A percentile compares a stretch with the other conserved stretches of the same genome.
These are phyloP conservation scores for Deilephila elpenor DNA, from an alignment of 2,888 invertebrate genomes.

Conservation along the genomic window DNA sequence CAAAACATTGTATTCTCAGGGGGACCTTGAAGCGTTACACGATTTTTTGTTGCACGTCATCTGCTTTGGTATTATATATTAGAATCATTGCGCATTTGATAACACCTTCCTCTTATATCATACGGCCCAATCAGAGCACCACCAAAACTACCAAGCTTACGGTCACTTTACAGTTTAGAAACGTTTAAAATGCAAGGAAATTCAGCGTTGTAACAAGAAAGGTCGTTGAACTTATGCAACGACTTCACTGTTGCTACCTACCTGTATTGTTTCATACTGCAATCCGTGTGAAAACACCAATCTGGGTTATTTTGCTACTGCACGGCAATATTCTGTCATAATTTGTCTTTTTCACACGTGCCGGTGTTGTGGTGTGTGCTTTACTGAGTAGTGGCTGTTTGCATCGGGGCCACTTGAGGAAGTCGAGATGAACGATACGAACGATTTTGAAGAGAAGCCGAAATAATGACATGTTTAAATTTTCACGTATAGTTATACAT, in stretches of 20 bases:
- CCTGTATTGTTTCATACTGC: conserved; percentile 69
- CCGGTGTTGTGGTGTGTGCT: background rate
- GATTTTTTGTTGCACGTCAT: background rate
- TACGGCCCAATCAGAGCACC: background rate
- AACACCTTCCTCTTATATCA: background rate
- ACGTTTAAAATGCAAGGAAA: conserved; percentile 42
- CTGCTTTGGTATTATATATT: background rate
- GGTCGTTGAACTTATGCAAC: conserved; percentile 64
- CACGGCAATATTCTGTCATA: conserved; percentile 25
- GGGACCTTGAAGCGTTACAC: conserved; percentile 3
- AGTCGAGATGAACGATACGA: background rate
- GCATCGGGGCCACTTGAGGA: background rate
- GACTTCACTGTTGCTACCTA: conserved; percentile 57
- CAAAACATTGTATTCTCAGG: background rate
- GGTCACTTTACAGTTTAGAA: conserved; percentile 42
- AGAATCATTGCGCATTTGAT: background rate
- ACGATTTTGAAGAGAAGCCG: background rate
- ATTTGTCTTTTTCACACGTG: conserved; percentile 21
- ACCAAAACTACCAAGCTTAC: conserved; percentile 9
- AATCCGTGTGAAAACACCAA: conserved; percentile 76
- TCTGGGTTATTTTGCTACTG: conserved; percentile 56
- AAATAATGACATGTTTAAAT: conserved; percentile 8
- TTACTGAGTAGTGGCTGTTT: background rate
- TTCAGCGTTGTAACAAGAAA: conserved; percentile 46
- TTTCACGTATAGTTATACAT: conserved; percentile 62